A percentile compares a stretch with the other conserved stretches of the same genome.
phyloP scores from a whole-genome alignment of 2,797 vertebrate genomes.

The Thamnophis elegans region DNA sequence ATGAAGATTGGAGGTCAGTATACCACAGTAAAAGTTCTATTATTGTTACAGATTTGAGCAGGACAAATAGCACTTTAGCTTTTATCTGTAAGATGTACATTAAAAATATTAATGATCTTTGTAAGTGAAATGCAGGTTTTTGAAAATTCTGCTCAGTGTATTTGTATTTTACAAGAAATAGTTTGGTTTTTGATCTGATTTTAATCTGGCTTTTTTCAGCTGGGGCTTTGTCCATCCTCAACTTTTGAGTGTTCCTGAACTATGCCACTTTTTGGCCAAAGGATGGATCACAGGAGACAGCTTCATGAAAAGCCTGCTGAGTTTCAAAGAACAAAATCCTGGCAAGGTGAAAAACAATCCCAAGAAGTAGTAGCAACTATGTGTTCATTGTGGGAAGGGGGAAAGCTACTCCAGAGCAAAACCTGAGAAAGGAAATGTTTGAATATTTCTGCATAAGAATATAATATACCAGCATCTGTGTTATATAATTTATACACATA shows the following conservation, averaged over 20 bases:
- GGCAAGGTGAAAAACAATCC: constrained; percentile 83
- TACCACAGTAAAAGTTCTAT: background rate
- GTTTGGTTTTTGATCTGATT: no score
- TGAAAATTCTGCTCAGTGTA: background rate
- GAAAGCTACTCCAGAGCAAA: background rate
- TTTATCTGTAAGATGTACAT: background rate
- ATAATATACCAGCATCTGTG: background rate
- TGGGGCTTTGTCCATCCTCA: constrained; percentile 95
- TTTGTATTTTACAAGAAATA: background rate
- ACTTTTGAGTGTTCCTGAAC: constrained; percentile 91
- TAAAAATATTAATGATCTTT: background rate
- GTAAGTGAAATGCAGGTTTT: background rate
- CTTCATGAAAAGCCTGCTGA: constrained; percentile 75
- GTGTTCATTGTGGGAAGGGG: background rate
- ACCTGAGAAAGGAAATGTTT: background rate
- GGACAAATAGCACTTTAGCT: background rate
- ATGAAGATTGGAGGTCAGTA: background rate
- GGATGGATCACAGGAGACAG: constrained; percentile 82
- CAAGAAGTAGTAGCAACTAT: background rate
- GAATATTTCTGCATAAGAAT: background rate
- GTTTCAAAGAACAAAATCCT: constrained; percentile 88
- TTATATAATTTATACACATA: background rate
- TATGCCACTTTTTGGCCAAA: constrained; percentile 91
- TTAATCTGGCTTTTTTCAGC: constrained; percentile 65
- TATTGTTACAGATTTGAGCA: background rate